These are phyloP conservation scores for Callionymus lyra DNA, from an alignment of 2,113 vertebrate genomes.

Conservation along the genomic window DNA sequence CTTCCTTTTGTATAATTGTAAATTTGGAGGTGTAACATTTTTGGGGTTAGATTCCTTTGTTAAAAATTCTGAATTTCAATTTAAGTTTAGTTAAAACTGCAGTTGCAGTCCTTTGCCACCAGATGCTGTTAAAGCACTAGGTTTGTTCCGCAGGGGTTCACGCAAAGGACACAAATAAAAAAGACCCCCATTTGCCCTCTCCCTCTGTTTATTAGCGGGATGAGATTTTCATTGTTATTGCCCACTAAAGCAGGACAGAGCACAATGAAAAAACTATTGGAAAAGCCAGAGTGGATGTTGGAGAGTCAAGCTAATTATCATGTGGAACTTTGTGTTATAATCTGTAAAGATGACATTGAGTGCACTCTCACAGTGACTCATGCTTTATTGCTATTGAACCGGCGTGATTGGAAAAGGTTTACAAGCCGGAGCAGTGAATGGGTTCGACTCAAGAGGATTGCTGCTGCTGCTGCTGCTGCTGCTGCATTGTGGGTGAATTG, in stretches of 20 bases:
- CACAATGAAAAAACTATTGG: background rate
- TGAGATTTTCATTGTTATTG: background rate
- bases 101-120: constrained; percentile 22
- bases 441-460: too few species aligned
- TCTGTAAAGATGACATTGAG: too few species aligned
- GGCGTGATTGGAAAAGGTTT: too few species aligned
- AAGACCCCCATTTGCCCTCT: constrained; percentile 2
- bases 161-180: constrained; percentile 16
- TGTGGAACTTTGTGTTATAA: too few species aligned
- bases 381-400: too few species aligned
- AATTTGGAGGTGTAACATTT: background rate
- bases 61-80: background rate
- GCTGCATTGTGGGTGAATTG: too few species aligned
- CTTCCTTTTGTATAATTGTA: background rate
- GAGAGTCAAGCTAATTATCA: too few species aligned
- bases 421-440: too few species aligned
- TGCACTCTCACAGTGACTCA: too few species aligned
- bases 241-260: background rate
- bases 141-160: constrained; percentile 17
- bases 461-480: too few species aligned
- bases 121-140: constrained; percentile 25
- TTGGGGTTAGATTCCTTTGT: background rate
- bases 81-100: constrained; percentile 13
- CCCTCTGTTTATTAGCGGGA: constrained; percentile 1
- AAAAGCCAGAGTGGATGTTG: background rate